A percentile compares a stretch with the other conserved stretches of the same genome.
Evolutionary conservation across 2,113 vertebrate species (phyloP).

Genomic region (Cephalopholis sonnerati): DNA sequence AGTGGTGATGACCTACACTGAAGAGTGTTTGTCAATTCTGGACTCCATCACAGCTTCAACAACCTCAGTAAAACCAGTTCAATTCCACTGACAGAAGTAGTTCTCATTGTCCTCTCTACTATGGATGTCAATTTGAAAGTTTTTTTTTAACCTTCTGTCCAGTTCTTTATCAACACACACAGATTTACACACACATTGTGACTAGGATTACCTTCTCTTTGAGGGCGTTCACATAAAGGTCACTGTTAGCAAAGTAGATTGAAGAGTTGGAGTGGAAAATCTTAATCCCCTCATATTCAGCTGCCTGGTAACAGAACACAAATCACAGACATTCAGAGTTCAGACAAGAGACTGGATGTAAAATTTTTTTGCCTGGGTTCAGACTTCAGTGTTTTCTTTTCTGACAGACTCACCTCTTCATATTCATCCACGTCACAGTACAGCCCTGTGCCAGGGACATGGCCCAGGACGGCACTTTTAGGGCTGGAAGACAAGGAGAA

Average conservation of each 20-base stretch:
- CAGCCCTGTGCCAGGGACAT: constrained; percentile 89
- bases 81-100: too few relatives aligned
- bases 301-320: constrained; percentile 71
- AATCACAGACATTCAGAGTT: not conserved
- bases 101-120: too few relatives aligned
- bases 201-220: constrained; percentile 90
- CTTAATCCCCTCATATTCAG: constrained; percentile 93
- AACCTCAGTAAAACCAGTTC: not conserved
- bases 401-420: constrained; percentile 89
- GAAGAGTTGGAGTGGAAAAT: constrained; percentile 96
- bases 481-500: constrained; percentile 82
- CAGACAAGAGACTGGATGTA: not conserved
- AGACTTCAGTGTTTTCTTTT: not conserved
- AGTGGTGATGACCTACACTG: not conserved
- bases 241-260: constrained; percentile 97
- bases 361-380: not conserved
- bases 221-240: constrained; percentile 90
- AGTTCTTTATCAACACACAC: not conserved
- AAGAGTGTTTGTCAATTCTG: not conserved
- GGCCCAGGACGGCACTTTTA: constrained; percentile 90
- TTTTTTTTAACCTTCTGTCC: not conserved
- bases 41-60: not conserved
- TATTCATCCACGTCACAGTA: constrained; percentile 93
- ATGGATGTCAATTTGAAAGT: not conserved
- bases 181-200: not conserved